Evolutionary conservation across 2,888 invertebrate species (phyloP).

Genomic region (Peribatodes rhomboidaria): DNA sequence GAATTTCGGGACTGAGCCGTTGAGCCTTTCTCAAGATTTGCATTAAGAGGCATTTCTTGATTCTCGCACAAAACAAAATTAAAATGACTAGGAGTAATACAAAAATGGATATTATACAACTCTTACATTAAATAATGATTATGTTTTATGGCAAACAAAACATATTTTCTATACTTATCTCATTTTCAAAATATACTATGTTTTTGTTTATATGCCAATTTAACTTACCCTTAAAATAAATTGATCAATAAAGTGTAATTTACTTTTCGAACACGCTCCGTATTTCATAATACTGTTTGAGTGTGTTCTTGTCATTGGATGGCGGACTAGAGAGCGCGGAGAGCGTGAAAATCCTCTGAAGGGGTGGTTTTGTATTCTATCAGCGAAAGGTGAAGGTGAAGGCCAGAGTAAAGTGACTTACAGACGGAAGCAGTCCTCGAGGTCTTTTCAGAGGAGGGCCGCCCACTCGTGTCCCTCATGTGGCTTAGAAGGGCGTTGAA

Average conservation of each 20-base stretch:
- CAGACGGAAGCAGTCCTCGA: conserved; percentile 89
- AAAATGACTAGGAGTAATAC: background rate
- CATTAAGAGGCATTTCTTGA: background rate
- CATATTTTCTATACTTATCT: no score
- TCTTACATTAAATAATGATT: no score
- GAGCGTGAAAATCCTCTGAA: background rate
- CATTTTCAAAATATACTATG: no score
- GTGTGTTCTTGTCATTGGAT: no score
- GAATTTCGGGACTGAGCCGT: background rate
- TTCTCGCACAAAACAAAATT: background rate
- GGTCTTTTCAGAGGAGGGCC: conserved; percentile 87
- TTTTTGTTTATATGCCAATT: no score
- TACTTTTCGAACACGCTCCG: background rate
- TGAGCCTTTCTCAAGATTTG: background rate
- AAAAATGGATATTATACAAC: background rate
- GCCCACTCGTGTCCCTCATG: conserved; percentile 90
- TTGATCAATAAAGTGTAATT: no score
- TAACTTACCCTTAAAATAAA: no score
- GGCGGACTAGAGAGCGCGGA: background rate
- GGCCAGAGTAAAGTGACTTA: conserved; percentile 42
- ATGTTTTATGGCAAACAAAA: no score
- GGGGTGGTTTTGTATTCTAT: conserved; percentile 3
- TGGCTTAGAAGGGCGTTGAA: conserved; percentile 96
- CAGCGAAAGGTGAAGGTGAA: conserved; percentile 28
- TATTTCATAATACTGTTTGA: background rate